Base-by-base conservation (phyloP, 37 sponge, comb jelly and placozoan species). In the Ianthella basta region DNA sequence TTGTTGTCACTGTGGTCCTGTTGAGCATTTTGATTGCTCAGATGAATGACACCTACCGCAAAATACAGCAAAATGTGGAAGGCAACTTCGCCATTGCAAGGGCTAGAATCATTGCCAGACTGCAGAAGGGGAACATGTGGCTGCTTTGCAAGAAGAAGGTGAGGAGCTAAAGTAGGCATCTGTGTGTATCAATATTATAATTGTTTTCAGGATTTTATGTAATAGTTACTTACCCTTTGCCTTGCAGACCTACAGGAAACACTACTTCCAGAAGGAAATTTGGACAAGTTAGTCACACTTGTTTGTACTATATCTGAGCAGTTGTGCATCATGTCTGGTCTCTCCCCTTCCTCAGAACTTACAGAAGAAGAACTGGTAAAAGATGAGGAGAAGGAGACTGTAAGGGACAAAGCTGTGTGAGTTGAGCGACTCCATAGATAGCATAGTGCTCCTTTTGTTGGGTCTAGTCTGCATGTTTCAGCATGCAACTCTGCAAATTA, bases 1-100 rank as follows among this genome's bases (percentile, higher is more conserved):
- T 85, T 60, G 14, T 15, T 21, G 78, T 85, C 20, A 85, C 75
- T 32, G 78, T 85, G 15, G 61, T 85, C 77, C 77, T 85, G 4
- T 63, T 85, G 23, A 85, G 75, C 78, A 18, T 85, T 0, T 78
- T 85, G 59, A 85, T 85, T 75, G 86, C 86, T 32, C 86, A 85
- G 60, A 50, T 85, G 74, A 74, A 59, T 75, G 86, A 85, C 86
- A 75, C 86, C 18, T 85, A 85, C 67, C 37, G n/a, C 27, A 85
- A 85, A 55, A 77, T 85, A 8, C 86, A 85, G 86, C 34, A 32
- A 29, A 78, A 85, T 39, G 86, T 73, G 33, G 74, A 85, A 59
- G 56, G 86, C 30, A 73, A 37, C 56, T 53, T 85, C 37, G 86
- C 70, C 29, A 32, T 85, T 25, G 70, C 70, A 50, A 55, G 86